A percentile compares a stretch with the other conserved stretches of the same genome.
Evolutionary conservation across 2,113 vertebrate genomes (phyloP).

Genomic region (Actenoides hombroni): DNA sequence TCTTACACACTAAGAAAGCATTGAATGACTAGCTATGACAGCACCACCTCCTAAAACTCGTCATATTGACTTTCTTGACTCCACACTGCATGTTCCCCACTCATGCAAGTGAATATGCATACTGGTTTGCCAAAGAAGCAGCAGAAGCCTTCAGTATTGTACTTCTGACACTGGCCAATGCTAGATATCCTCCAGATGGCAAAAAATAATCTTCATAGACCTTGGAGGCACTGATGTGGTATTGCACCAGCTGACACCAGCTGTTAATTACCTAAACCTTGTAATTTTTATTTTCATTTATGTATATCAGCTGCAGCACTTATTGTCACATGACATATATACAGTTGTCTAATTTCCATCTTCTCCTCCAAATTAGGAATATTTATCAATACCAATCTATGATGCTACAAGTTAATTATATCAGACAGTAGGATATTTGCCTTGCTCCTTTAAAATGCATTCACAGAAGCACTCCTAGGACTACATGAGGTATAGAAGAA

Average conservation of each 20-base stretch:
- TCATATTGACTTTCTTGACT: not conserved
- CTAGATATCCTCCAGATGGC: not conserved
- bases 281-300: constrained; percentile 35
- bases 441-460: not conserved
- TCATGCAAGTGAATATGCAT: rapidly evolving
- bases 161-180: not conserved
- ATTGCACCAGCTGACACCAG: not conserved
- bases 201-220: not conserved
- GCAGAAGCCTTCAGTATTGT: not conserved
- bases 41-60: not conserved
- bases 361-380: not conserved
- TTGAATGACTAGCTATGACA: not conserved
- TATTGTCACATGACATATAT: not conserved
- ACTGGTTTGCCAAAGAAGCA: not conserved
- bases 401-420: not conserved
- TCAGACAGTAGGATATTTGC: not conserved
- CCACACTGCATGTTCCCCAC: not conserved
- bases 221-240: constrained; percentile 14
- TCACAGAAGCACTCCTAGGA: not conserved
- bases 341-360: not conserved
- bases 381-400: not conserved
- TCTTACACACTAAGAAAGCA: not conserved
- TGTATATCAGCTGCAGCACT: not conserved
- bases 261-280: constrained; percentile 30
- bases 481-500: not conserved